Evolutionary conservation across 2,888 invertebrate species (phyloP), one percentile per base, ranked within the genome.

Genomic region (Iselma pallidipennis): DNA sequence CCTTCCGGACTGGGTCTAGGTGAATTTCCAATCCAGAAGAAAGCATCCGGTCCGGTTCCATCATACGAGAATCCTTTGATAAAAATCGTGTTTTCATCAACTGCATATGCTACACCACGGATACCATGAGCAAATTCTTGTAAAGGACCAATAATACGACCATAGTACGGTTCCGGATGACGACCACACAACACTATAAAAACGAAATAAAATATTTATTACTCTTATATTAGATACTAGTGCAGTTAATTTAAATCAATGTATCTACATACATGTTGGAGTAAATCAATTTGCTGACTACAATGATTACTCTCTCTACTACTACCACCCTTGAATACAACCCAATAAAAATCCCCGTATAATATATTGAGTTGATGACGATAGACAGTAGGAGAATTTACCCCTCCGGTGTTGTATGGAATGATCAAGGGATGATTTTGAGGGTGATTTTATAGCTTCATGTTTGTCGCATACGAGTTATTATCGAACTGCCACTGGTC

Each of bases 21-120:
- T 3, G 90, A 88, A 75, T 91, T 92, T 12, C 95, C 95, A 61
- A 94, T 91, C 95, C 94, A 95, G 85, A 95, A 95, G 83, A 89
- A 94, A 1, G 94, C 93, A 78, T 92, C 93, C 63, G 94, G 93
- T 7, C 91, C 94, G 6, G 89, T 90, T 45, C 95, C 95, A 76
- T 95, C 95, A 79, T 95, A 96, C 49, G 88, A 89, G 82, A 96
- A 95, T 45, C 90, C 91, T 75, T 91, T 90, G 74, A 96, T 90
- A 83, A 91, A 95, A 64, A 96, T 86, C 16, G 95, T 95, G 76
- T 86, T 89, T 78, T 95, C 95, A 78, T 96, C 95, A 5, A 95
- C 92, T 0, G 93, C 94, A 82, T 92, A 96, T 26, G 91, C 92
- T 1, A 87, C 88, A 29, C 96, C 96, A 70, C 85, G 86, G 70